phyloP scores from a whole-genome alignment of 53 echinoderm and acorn worm species.

The Pentamera pediparva region DNA sequence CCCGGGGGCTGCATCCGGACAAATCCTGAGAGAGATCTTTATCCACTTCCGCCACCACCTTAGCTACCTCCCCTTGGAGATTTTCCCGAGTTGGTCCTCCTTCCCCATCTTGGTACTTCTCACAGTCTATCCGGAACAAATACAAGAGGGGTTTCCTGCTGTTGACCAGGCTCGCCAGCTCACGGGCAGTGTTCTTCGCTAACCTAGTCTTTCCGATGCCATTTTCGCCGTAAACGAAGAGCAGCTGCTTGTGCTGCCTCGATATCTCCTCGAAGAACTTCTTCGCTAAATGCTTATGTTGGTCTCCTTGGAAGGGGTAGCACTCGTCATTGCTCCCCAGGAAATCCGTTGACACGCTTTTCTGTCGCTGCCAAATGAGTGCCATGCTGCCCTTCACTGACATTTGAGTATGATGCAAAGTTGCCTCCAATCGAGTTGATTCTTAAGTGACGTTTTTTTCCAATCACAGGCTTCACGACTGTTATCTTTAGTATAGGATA shows the following conservation, averaged over 20 bases:
- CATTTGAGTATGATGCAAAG: no score
- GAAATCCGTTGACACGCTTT: neutral
- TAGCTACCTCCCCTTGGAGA: neutral
- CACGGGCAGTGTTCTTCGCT: slow-evolving; percentile 11
- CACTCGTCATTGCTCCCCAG: neutral
- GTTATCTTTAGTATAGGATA: no score
- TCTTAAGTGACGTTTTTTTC: no score
- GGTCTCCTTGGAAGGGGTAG: neutral
- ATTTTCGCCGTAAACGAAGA: slow-evolving; percentile 4
- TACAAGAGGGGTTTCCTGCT: neutral
- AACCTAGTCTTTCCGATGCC: slow-evolving; percentile 22
- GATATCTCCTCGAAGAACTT: neutral
- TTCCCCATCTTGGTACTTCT: neutral
- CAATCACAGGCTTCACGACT: no score
- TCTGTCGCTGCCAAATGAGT: neutral
- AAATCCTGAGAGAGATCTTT: neutral
- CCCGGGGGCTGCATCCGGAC: neutral
- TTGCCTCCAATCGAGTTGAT: no score
- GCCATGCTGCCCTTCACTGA: slow-evolving; percentile 9
- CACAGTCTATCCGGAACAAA: neutral
- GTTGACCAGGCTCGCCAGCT: neutral
- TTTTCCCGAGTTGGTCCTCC: neutral
- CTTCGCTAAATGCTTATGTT: neutral
- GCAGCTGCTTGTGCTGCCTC: neutral
- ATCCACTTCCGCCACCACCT: neutral